Evolutionary conservation across 1,140 invertebrate genomes (phyloP), one percentile per base, ranked within the genome.

Genomic region (Drosophila repleta): DNA sequence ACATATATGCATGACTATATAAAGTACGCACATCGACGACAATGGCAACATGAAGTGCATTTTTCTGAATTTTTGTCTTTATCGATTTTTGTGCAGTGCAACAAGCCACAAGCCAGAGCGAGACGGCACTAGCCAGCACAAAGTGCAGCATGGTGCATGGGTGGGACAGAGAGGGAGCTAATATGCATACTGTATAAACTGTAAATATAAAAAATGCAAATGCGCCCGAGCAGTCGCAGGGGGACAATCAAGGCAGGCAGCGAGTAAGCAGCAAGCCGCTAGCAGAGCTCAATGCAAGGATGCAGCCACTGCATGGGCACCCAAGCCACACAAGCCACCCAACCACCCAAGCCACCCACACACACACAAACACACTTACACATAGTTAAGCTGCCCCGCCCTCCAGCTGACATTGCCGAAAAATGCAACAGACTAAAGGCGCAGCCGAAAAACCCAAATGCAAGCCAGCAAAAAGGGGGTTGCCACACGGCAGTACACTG

Each of bases 171-270:
- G 41, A 69, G 35, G n/a, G 24, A 56, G 20, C 20, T 2, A 8
- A 29, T 32, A 13, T 29, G 39, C 51, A 65, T 52, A 52, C 52
- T 51, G 63, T 65, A 66, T 52, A 67, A 67, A 55, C 69, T 67
- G 69, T 67, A 60, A 67, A 67, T 72, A 67, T 67, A 61, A 72
- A 67, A 72, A 72, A 72, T 72, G 69, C 69, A 72, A 72, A 72
- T 72, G 69, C 63, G 45, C 32, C 46, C 48, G 26, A 63, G 17
- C 29, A 26, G 35, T 10, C 53, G 24, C 32, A 55, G 18, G 66
- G 51, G 51, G 43, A 24, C 61, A 29, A 55, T 49, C 41, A 55
- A 35, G 43, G n/a, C n/a, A 21, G 39, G 58, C 48, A 53, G 39
- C 37, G 43, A 26, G 15, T 8, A 10, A 21, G 39, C 17, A 24